phyloP scores from a whole-genome alignment of 2,888 invertebrate species.

The Tipula confusa region DNA sequence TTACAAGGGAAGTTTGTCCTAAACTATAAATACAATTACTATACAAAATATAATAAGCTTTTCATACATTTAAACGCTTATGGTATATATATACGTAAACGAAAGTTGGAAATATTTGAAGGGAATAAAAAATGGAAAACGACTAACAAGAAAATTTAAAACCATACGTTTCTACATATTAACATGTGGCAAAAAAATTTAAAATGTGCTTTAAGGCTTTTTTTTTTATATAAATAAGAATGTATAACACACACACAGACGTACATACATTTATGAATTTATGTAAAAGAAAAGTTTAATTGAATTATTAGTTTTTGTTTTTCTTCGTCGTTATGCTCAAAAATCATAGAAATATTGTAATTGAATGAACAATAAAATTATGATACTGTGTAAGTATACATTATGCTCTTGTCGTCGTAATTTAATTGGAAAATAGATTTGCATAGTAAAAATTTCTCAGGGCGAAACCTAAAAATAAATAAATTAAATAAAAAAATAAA shows the following conservation, averaged over 20 bases:
- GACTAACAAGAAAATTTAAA: background rate
- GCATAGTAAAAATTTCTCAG: too few species aligned
- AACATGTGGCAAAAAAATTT: background rate
- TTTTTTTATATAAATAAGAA: background rate
- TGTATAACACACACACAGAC: too few species aligned
- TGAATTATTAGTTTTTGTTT: background rate
- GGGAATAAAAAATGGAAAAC: background rate
- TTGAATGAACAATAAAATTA: background rate
- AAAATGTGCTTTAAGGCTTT: background rate
- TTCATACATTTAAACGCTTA: background rate
- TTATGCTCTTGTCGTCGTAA: too few species aligned
- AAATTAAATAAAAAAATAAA: too few species aligned
- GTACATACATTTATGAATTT: too few species aligned
- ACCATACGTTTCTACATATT: background rate
- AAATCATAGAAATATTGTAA: background rate
- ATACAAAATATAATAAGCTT: background rate
- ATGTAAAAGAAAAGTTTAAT: background rate
- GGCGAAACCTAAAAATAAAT: too few species aligned
- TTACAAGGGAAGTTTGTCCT: too few species aligned
- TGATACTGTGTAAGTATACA: background rate
- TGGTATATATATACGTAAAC: background rate
- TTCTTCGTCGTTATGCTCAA: background rate
- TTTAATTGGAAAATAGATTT: too few species aligned
- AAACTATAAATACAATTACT: background rate
- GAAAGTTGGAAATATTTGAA: background rate